Percentiles rank a stretch among this genome's conserved stretches.
Evolutionary conservation across 2,797 vertebrate species (phyloP).

Genomic region (Gymnocypris eckloni): DNA sequence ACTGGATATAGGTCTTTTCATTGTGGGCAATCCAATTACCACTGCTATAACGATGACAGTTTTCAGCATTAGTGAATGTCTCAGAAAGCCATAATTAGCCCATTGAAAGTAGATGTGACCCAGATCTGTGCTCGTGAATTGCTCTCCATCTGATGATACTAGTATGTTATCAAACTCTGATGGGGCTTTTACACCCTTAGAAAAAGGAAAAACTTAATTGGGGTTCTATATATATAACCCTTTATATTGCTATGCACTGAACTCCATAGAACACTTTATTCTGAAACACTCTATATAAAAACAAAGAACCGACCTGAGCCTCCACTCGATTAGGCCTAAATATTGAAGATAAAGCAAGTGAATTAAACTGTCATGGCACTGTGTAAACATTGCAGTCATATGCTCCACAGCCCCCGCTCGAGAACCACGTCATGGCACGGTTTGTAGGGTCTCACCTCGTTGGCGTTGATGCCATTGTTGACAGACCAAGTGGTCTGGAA

Average conservation of each 20-base stretch:
- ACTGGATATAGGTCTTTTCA: constrained; percentile 50
- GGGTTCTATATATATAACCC: constrained; percentile 20
- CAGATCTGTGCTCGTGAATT: constrained; percentile 35
- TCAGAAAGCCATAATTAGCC: constrained; percentile 48
- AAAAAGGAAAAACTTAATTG: constrained; percentile 2
- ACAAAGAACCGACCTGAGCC: not conserved
- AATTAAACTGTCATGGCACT: constrained; percentile 1
- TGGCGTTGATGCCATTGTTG: constrained; percentile 94
- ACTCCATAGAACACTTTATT: not conserved
- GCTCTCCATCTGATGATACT: constrained; percentile 39
- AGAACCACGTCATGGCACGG: not conserved
- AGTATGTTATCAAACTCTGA: constrained; percentile 27
- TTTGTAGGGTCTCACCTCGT: constrained; percentile 82
- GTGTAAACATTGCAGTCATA: constrained; percentile 5
- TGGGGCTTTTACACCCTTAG: constrained; percentile 2
- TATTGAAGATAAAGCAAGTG: not conserved
- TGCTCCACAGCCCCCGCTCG: not conserved
- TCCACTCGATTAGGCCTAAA: not conserved
- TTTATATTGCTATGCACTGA: constrained; percentile 7
- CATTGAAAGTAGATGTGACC: constrained; percentile 50
- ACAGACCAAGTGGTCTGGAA: constrained; percentile 98
- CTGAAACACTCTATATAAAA: not conserved
- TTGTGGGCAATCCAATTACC: constrained; percentile 38
- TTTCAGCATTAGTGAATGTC: constrained; percentile 21
- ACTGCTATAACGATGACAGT: constrained; percentile 46